Evolutionary conservation across 2,797 vertebrate species (phyloP).

Genomic region (Myotis myotis): DNA sequence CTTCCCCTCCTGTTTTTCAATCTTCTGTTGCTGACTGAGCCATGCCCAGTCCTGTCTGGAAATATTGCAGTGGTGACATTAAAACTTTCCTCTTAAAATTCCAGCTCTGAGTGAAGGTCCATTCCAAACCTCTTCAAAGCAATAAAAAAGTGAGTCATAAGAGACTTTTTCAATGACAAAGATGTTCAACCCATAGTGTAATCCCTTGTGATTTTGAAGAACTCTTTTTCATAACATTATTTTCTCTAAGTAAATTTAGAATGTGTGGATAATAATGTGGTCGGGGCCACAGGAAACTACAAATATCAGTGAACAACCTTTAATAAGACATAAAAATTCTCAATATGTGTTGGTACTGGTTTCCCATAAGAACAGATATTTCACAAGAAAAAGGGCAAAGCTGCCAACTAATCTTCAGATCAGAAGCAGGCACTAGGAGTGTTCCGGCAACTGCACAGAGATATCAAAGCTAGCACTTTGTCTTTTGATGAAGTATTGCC

Average conservation of each 20-base stretch:
- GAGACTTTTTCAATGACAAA: slow-evolving; percentile 12
- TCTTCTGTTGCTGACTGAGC: neutral
- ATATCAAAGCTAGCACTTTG: slow-evolving; percentile 77
- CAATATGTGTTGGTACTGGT: slow-evolving; percentile 73
- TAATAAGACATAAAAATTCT: slow-evolving; percentile 80
- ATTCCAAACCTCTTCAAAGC: neutral
- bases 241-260: slow-evolving; percentile 75
- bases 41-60: neutral
- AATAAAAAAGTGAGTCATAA: neutral
- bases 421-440: slow-evolving; percentile 76
- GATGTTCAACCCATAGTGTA: neutral
- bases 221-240: slow-evolving; percentile 73
- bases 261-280: slow-evolving; percentile 74
- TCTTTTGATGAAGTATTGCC: slow-evolving; percentile 82
- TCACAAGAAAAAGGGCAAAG: slow-evolving; percentile 84
- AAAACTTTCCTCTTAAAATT: slow-evolving; percentile 24
- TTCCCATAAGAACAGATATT: slow-evolving; percentile 80
- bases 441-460: slow-evolving; percentile 76
- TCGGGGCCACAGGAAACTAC: slow-evolving; percentile 72
- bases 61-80: neutral
- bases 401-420: slow-evolving; percentile 80
- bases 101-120: neutral
- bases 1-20: neutral
- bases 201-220: slow-evolving; percentile 40
- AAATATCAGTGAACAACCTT: slow-evolving; percentile 82